phyloP scores from a whole-genome alignment of 1,140 invertebrate species.

The Melitaea cinxia region DNA sequence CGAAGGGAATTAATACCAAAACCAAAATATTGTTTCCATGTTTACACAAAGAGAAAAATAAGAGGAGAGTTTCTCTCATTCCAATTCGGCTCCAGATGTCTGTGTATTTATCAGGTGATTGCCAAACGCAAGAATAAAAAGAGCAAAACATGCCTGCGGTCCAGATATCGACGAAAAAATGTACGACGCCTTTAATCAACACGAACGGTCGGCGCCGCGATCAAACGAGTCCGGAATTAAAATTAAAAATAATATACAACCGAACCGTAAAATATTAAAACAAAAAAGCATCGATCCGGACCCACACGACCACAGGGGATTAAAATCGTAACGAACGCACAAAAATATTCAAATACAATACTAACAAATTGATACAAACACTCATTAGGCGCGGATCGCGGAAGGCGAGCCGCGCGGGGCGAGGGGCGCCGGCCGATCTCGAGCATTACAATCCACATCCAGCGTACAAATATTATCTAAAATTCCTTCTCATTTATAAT shows the following conservation, averaged over 20 bases:
- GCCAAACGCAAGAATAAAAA: slow-evolving; percentile 39
- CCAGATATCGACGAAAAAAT: slow-evolving; percentile 38
- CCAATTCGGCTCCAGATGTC: not conserved
- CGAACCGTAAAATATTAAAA: slow-evolving; percentile 64
- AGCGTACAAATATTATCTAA: slow-evolving; percentile 82
- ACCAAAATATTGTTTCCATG: not conserved
- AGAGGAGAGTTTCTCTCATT: not conserved
- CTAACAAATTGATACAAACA: slow-evolving; percentile 82
- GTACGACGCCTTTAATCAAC: slow-evolving; percentile 68
- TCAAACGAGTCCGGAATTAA: slow-evolving; percentile 61
- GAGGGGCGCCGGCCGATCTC: slow-evolving; percentile 60
- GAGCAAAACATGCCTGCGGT: slow-evolving; percentile 29
- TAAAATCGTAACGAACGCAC: slow-evolving; percentile 79
- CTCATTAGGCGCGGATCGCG: slow-evolving; percentile 76
- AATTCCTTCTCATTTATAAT: slow-evolving; percentile 82
- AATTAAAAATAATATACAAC: slow-evolving; percentile 51
- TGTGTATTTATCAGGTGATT: slow-evolving; percentile 15
- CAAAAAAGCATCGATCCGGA: slow-evolving; percentile 71
- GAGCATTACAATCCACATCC: slow-evolving; percentile 79
- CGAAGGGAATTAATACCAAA: not conserved
- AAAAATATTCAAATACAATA: slow-evolving; percentile 82
- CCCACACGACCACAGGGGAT: slow-evolving; percentile 70
- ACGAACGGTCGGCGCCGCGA: slow-evolving; percentile 49
- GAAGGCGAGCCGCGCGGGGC: slow-evolving; percentile 52
- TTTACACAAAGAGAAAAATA: not conserved